A percentile compares a stretch with the other conserved stretches of the same genome.
Conservation (phyloP, 1,140 invertebrate species). For the Zaprionus ornatus region DNA sequence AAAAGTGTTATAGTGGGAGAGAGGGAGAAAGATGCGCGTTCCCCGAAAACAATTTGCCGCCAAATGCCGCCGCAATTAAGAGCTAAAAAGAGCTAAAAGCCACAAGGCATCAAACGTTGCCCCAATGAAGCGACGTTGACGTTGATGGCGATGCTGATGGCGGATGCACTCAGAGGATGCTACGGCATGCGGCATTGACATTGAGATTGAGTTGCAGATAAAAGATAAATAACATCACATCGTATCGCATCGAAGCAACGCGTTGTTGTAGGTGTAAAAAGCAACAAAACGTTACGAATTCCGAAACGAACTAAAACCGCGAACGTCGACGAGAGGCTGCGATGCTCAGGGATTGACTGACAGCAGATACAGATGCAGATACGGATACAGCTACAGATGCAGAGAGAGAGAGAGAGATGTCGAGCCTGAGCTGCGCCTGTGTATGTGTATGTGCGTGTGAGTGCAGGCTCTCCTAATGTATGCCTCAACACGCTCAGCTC, state of each 20-base stretch:
- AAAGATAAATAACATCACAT: constrained; percentile 52
- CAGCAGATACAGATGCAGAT: constrained; percentile 45
- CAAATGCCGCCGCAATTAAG: constrained; percentile 48
- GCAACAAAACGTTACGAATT: constrained; percentile 12
- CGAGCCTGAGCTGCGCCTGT: background rate
- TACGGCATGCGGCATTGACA: constrained; percentile 40
- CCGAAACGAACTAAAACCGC: constrained; percentile 11
- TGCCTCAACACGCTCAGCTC: constrained; percentile 71
- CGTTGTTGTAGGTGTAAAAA: constrained; percentile 43
- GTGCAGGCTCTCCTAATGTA: constrained; percentile 62
- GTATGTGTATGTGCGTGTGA: background rate
- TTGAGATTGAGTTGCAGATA: constrained; percentile 59
- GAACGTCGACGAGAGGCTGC: constrained; percentile 9
- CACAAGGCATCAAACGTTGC: constrained; percentile 15
- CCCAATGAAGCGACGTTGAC: constrained; percentile 32
- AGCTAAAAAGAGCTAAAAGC: constrained; percentile 51
- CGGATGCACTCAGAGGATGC: constrained; percentile 50
- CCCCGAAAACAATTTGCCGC: constrained; percentile 47
- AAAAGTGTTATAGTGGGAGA: background rate
- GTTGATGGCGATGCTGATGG: constrained; percentile 29
- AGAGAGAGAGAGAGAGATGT: constrained; percentile 10
- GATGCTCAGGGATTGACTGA: constrained; percentile 43
- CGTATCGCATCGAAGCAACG: background rate
- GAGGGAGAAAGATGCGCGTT: background rate
- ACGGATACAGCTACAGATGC: constrained; percentile 18